Conservation (phyloP, 35 echinoderm and acorn worm genomes). For the Anneissia japonica region DNA sequence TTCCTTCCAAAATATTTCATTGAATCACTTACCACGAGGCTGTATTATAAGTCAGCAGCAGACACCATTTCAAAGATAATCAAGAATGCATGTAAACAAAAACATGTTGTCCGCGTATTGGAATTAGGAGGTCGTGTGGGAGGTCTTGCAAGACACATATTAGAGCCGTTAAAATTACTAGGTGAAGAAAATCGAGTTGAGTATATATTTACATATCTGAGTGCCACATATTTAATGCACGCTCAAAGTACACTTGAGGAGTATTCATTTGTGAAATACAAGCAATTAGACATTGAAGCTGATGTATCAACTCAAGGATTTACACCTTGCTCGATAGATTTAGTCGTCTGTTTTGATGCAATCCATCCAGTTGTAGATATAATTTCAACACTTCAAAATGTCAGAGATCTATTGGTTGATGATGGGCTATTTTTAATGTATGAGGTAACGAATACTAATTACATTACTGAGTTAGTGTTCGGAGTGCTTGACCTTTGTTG, state of each 20-base stretch:
- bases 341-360: conserved; percentile 74
- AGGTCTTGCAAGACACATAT: conserved; percentile 70
- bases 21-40: conserved; percentile 67
- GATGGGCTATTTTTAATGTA: conserved; percentile 69
- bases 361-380: conserved; percentile 73
- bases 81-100: conserved; percentile 41
- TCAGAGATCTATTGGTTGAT: conserved; percentile 56
- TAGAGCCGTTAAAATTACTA: conserved; percentile 47
- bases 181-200: conserved; percentile 60
- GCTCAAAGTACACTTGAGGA: conserved; percentile 49
- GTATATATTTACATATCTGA: conserved; percentile 89
- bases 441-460: conserved; percentile 64
- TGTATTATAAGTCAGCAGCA: conserved; percentile 71
- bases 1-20: conserved; percentile 72
- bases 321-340: conserved; percentile 70
- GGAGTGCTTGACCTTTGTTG: conserved; percentile 67
- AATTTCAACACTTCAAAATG: conserved; percentile 37
- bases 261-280: conserved; percentile 69
- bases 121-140: conserved; percentile 88
- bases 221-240: conserved; percentile 83
- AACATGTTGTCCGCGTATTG: conserved; percentile 64
- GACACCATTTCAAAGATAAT: conserved; percentile 58
- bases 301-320: conserved; percentile 74
- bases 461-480: conserved; percentile 77
- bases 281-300: conserved; percentile 80